phyloP scores from a whole-genome alignment of 2,113 vertebrate genomes.

The Neodon shergylaensis region DNA sequence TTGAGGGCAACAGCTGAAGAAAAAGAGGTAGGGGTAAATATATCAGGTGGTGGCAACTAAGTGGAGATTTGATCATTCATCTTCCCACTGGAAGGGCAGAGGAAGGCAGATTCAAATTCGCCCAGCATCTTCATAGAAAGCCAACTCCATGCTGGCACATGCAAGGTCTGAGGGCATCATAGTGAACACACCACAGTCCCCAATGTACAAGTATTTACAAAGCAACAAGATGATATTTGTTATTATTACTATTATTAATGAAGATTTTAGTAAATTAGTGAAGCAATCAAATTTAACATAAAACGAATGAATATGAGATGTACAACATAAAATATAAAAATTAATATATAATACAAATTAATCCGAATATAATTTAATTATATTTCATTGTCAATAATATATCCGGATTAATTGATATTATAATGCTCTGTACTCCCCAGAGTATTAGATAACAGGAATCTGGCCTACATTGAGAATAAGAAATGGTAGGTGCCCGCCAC shows the following conservation, averaged over 20 bases:
- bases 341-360: not conserved
- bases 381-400: conserved; percentile 18
- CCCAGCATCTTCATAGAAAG: not conserved
- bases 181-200: accelerated
- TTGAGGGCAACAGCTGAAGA: not conserved
- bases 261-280: not conserved
- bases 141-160: accelerated
- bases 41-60: not conserved
- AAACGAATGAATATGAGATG: not conserved
- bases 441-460: not conserved
- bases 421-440: not conserved
- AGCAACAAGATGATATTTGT: not conserved
- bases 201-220: not conserved
- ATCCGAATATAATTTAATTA: not conserved
- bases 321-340: conserved; percentile 33
- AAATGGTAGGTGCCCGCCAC: accelerated
- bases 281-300: not conserved
- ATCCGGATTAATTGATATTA: not conserved
- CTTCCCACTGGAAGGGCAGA: not conserved
- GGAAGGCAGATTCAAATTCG: not conserved
- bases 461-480: not conserved
- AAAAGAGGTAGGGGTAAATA: not conserved
- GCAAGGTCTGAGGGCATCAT: accelerated
- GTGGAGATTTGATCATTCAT: not conserved
- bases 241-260: not conserved